Evolutionary conservation across 2,888 invertebrate genomes (phyloP), one percentile per base, ranked within the genome.

Genomic region (Itoplectis maculator): DNA sequence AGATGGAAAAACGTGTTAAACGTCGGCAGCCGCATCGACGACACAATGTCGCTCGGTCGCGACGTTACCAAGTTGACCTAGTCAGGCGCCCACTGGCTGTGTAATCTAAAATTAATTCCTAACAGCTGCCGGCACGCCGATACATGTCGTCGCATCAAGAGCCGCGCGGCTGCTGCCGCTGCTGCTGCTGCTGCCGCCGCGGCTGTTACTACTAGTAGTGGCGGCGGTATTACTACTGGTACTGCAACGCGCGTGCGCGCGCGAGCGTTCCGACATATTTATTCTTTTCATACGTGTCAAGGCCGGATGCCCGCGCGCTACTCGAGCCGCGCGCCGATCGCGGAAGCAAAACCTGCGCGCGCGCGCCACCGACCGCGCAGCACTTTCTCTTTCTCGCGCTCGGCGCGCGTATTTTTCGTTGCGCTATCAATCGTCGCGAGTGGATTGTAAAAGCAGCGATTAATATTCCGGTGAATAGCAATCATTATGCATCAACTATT

Each of bases 51-150:
- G 75, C 79, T 70, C 75, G n/a, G 82, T 75, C 66, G 74, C 82
- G 79, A 79, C 79, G 79, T 82, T 82, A 82, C 82, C 82, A 70
- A 88, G 89, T 88, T 89, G 90, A 90, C 90, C 88, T 87, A 88
- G 88, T 87, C 87, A 87, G 87, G 87, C 89, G 82, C 82, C 84
- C 88, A 88, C 88, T 87, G 86, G 85, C 81, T 81, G 88, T 89
- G 87, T 88, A 90, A 92, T 92, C 92, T 92, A 92, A 92, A 92
- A 92, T 92, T 92, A 91, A 92, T 92, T 90, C 90, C 87, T 83
- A 89, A 90, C 92, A 90, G 90, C 89, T 91, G 91, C 89, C 87
- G 81, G 84, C 65, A 66, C 59, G 77, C 77, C 69, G 29, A 75
- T 75, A 70, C 72, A 82, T 75, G 68, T 75, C 72, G 68, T 75